These are phyloP conservation scores for Tenualosa thibaudeaui DNA, from an alignment of 2,797 vertebrate species.

Conservation along the genomic window DNA sequence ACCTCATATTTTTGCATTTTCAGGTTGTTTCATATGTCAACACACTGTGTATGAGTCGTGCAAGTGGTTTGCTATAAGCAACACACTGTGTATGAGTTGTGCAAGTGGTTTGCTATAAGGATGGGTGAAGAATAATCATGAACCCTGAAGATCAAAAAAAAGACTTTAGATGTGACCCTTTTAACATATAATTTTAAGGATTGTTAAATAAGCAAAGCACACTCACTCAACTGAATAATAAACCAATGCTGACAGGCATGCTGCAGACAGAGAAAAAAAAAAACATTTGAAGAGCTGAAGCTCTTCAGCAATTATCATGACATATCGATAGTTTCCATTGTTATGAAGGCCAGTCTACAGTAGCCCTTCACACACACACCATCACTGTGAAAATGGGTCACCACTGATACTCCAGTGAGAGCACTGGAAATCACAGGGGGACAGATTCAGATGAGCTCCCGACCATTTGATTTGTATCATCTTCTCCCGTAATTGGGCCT, in stretches of 20 bases:
- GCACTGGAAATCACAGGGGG: constrained; percentile 7
- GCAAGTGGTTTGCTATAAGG: not conserved
- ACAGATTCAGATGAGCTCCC: not conserved
- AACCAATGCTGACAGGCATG: not conserved
- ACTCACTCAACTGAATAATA: not conserved
- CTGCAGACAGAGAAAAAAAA: not conserved
- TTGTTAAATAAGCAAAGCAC: not conserved
- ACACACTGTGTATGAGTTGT: not conserved
- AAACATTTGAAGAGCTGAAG: not conserved
- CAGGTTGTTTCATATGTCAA: not conserved
- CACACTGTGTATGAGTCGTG: not conserved
- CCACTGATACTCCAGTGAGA: not conserved
- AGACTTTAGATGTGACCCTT: not conserved
- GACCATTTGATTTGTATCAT: constrained; percentile 24
- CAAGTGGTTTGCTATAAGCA: no score
- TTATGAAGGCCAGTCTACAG: constrained; percentile 6
- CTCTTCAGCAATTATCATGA: constrained; percentile 13
- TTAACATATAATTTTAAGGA: not conserved
- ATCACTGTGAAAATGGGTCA: constrained; percentile 18
- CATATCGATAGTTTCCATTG: constrained; percentile 23
- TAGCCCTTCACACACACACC: not conserved
- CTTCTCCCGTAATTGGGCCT: not conserved
- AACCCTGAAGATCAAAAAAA: not conserved
- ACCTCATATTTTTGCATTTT: not conserved
- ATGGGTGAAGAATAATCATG: not conserved